A percentile compares a stretch with the other conserved stretches of the same genome.
Evolutionary conservation across 2,113 vertebrate species (phyloP).

Genomic region (Pavo muticus): DNA sequence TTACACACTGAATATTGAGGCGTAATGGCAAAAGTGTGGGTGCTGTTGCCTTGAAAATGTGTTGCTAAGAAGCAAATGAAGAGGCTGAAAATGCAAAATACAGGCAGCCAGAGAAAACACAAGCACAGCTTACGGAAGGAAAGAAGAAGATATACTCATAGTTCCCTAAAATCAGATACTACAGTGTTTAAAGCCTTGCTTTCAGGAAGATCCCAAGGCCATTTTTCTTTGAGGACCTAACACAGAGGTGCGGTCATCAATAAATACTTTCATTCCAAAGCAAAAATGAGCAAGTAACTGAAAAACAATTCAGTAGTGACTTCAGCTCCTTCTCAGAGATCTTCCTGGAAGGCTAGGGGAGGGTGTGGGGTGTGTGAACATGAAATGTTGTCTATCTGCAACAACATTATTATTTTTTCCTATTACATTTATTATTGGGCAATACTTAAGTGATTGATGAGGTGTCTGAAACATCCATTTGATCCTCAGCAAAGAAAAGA

Average conservation of each 20-base stretch:
- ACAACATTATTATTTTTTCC: not conserved
- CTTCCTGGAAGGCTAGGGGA: not conserved
- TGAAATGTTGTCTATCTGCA: not conserved
- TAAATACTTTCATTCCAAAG: not conserved
- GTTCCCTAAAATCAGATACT: not conserved
- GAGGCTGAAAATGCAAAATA: not conserved
- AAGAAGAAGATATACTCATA: not conserved
- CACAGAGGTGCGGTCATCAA: not conserved
- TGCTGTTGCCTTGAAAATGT: slow-evolving; percentile 16
- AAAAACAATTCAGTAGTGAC: not conserved
- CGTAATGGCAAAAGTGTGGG: not conserved
- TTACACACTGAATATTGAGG: not conserved
- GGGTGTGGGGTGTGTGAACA: not conserved
- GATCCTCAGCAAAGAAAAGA: not conserved
- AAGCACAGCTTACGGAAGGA: not conserved
- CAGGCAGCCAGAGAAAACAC: not conserved
- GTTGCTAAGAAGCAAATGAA: slow-evolving; percentile 42
- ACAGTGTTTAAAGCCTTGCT: not conserved
- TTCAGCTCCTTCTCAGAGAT: not conserved
- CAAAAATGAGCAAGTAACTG: not conserved
- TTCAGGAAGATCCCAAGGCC: not conserved
- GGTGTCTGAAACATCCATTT: not conserved
- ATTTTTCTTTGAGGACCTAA: not conserved
- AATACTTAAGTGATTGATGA: not conserved
- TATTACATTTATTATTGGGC: not conserved